Base-by-base conservation (phyloP, 2,888 invertebrate species). In the Ennomos fuscantarius region DNA sequence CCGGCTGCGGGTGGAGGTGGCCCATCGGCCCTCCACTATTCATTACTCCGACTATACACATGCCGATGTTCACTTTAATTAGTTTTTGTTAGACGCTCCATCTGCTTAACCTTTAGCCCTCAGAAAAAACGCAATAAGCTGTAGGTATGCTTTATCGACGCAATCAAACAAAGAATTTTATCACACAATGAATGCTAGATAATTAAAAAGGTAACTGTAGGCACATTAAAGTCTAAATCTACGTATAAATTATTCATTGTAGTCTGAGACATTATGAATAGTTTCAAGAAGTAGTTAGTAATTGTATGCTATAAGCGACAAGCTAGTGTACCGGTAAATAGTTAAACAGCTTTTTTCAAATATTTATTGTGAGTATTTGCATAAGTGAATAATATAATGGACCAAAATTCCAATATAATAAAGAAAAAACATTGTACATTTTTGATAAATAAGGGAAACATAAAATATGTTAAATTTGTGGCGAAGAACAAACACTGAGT, bases 11-110 rank as follows among this genome's bases (percentile, higher is more conserved):
- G 57, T 56, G 53, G 62, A 69, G 72, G 69, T 70, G 66, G 63
- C 73, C 61, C 55, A 65, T 63, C 70, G 68, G 64, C 63, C 69
- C 74, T 74, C 77, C 63, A 77, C 78, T 82, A 86, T 87, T 87
- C 81, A 86, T 88, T 88, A 84, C 82, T 80, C 73, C 67, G 66
- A 70, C 70, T 75, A 78, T 76, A 83, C 82, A 87, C 81, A 84
- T 81, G 78, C 79, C 86, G 74, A 83, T 85, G 87, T 86, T 86
- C 81, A 78, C 70, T 84, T 87, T 87, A 87, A 89, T 89, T 88
- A 87, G 82, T 86, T 87, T 87, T 86, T 81, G 84, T 86, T 80
- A 72, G 73, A 79, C 72, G 70, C 74, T 72, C 77, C 71, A 73
- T 75, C 70, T 72, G 66, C 63, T 73, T 47, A 49, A 45, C 41